Conservation (phyloP, 2,888 invertebrate genomes). For the Stomorhina lunata region DNA sequence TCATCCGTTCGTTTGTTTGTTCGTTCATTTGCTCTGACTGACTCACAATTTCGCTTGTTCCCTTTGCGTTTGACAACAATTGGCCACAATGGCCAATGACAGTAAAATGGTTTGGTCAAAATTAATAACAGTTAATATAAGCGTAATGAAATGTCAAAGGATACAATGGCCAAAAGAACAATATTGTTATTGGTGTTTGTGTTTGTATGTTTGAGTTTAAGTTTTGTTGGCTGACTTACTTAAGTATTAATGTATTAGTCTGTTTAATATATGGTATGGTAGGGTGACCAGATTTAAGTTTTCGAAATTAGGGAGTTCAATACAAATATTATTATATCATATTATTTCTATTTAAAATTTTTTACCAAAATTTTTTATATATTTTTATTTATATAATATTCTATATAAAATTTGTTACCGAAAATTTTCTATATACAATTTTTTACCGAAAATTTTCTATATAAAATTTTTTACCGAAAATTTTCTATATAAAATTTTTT, state of each 20-base stretch:
- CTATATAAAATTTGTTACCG: too few species aligned
- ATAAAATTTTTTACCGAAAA: too few species aligned
- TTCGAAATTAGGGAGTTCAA: neutral
- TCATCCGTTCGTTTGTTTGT: neutral
- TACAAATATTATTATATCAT: neutral
- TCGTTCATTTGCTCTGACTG: too few species aligned
- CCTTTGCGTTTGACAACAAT: conserved; percentile 51
- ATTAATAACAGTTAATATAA: conserved; percentile 63
- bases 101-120: conserved; percentile 62
- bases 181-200: neutral
- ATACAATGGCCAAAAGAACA: conserved; percentile 40
- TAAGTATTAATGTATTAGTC: conserved; percentile 34
- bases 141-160: conserved; percentile 64
- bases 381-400: too few species aligned
- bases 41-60: too few species aligned
- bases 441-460: too few species aligned
- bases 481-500: too few species aligned
- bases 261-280: conserved; percentile 3
- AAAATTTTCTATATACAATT: too few species aligned
- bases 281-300: conserved; percentile 27
- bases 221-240: conserved; percentile 4
- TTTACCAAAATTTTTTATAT: neutral
- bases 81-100: conserved; percentile 62
- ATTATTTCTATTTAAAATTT: neutral
- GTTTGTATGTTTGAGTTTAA: neutral